Base-by-base conservation (phyloP, 2,797 vertebrate species). In the Phoeniculus purpureus region DNA sequence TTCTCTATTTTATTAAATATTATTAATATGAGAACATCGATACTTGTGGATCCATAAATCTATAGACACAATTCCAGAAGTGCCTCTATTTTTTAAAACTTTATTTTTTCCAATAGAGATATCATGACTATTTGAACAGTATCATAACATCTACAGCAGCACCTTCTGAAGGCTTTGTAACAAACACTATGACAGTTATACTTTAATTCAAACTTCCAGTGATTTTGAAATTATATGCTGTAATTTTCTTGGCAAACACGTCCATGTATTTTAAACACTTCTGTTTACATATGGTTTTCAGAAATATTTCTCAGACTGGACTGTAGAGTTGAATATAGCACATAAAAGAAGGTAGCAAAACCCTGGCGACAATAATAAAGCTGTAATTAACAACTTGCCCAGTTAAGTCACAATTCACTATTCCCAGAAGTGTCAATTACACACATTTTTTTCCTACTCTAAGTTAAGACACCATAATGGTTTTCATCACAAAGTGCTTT, bases 401-500 rank as follows among this genome's bases (percentile, higher is more conserved):
- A 59, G 29, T 81, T 59, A 83, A 85, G 68, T 73, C 73, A 66
- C 52, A 50, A 18, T 34, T 65, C 70, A 72, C 3, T 45, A 78
- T n/a, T 87, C 77, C 80, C 34, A 3, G 7, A 73, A 77, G n/a
- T 3, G 15, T 23, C 1, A 1, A n/a, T n/a, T 23, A 76, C 31
- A 70, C 27, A 47, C 15, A 2, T 25, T 70, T 65, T n/a, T 32
- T 32, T 31, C 45, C 54, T 12, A 50, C 8, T 40, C 40, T 90
- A 73, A 89, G 58, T 81, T 15, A 70, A 86, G 50, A 51, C 29
- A 58, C 29, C 10, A 9, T 32, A 29, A 91, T 16, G 47, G 2
- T 87, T 83, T 81, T 71, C 71, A 91, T 82, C 90, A 55, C 95
- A 92, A 92, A 94, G 94, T 93, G 94, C 92, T 96, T 92, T 92